These are phyloP conservation scores for Neodon shergylaensis DNA, from an alignment of 2,113 vertebrate genomes.

Conservation along the genomic window DNA sequence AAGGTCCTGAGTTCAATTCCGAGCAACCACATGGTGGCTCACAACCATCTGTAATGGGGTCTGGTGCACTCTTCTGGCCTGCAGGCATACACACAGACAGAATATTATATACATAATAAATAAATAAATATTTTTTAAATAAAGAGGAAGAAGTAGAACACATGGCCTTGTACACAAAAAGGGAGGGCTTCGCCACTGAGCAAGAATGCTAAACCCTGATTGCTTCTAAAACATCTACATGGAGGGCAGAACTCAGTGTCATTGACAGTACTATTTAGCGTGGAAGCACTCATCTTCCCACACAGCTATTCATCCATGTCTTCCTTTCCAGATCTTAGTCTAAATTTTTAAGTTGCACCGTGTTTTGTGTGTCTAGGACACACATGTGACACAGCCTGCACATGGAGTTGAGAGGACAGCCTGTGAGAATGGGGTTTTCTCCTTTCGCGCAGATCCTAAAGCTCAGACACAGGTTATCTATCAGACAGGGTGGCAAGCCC, in stretches of 20 bases:
- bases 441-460: neutral
- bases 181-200: neutral
- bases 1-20: too few relatives aligned
- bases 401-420: neutral
- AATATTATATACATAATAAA: too few relatives aligned
- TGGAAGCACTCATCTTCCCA: neutral
- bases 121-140: too few relatives aligned
- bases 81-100: too few relatives aligned
- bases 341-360: neutral
- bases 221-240: neutral
- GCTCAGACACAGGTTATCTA: neutral
- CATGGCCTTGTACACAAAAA: neutral
- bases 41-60: too few relatives aligned
- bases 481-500: neutral
- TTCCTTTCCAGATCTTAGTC: neutral
- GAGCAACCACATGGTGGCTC: too few relatives aligned
- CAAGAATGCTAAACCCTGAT: neutral
- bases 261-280: neutral
- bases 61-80: too few relatives aligned
- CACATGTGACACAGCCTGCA: neutral
- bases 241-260: neutral
- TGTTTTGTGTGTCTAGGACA: neutral
- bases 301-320: neutral
- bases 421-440: neutral
- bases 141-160: too few relatives aligned